Evolutionary conservation across 2,113 vertebrate genomes (phyloP), one percentile per base, ranked within the genome.

Genomic region (Nibea coibor): DNA sequence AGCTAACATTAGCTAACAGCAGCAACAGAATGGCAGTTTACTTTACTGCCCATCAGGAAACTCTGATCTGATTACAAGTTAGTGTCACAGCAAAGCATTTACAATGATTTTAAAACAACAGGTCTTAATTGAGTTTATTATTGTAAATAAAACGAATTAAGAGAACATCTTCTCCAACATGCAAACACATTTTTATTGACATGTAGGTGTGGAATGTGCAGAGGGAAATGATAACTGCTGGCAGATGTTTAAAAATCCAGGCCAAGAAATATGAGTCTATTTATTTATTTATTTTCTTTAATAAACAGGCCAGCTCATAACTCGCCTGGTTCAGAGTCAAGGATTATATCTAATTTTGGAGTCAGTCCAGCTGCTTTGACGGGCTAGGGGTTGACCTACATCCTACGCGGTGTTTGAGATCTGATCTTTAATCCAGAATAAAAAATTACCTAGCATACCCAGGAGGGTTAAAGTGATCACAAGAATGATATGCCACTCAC

Each of bases 271-370:
- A 64, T 74, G 8, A 57, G 17, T 28, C 56, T 39, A 39, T 39
- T 39, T 39, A 39, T 31, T 31, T 31, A 20, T 58, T 47, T 35
- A 39, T 72, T 48, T 17, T 72, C 69, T 70, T 84, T 26, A 75
- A 71, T 48, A 39, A 39, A 43, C 48, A 58, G 16, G 51, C 66
- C 58, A 80, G 66, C 35, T 72, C 61, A 53, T 66, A 72, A 80
- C 66, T 48, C 9, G 6, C 47, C 47, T 65, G 43, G 70, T 70
- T 47, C 48, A 48, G 19, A 64, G 56, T 72, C 57, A 58, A 65
- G 69, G 84, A 78, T 82, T 86, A 75, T 54, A 50, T 75, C 65
- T 71, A 54, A 86, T 75, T 58, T 74, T 74, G 69, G 74, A 79
- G 64, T 11, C 12, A 0, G 12, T 82, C 75, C 80, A 86, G 70